Conservation (phyloP, 2,888 invertebrate species). For the Caenorhabditis drosophilae region DNA sequence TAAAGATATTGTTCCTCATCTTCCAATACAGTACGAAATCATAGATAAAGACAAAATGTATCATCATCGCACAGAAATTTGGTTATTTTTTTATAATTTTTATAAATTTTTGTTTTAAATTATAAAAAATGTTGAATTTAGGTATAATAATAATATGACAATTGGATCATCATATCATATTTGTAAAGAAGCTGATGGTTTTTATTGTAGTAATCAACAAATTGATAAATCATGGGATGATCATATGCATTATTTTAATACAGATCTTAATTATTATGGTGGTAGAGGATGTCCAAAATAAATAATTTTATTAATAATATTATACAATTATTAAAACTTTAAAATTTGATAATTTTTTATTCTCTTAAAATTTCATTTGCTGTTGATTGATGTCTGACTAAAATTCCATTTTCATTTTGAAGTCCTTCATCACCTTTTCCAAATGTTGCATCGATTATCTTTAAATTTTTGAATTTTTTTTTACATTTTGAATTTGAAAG, state of each 20-base stretch:
- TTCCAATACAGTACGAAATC: conserved; percentile 32
- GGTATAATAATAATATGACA: conserved; percentile 40
- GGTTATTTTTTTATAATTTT: conserved; percentile 10
- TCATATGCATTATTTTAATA: conserved; percentile 35
- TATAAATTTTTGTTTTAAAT: conserved; percentile 1
- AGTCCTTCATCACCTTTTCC: conserved; percentile 36
- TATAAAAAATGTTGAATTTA: not conserved
- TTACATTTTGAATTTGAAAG: not conserved
- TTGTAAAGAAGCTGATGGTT: conserved; percentile 31
- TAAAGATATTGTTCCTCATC: conserved; percentile 35
- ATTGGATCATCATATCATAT: conserved; percentile 20
- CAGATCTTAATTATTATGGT: conserved; percentile 32
- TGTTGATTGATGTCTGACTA: conserved; percentile 32
- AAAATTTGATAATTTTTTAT: conserved; percentile 1
- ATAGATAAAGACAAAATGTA: conserved; percentile 32
- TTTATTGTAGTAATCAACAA: conserved; percentile 32
- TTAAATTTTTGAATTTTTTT: conserved; percentile 2
- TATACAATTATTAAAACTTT: not conserved
- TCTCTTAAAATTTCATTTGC: conserved; percentile 19
- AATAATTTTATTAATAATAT: not conserved
- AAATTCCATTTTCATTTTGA: conserved; percentile 44
- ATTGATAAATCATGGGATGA: conserved; percentile 29
- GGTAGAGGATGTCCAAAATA: conserved; percentile 25
- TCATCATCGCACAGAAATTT: conserved; percentile 35
- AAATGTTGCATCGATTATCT: conserved; percentile 39